Evolutionary conservation across 2,888 invertebrate species (phyloP), one percentile per base, ranked within the genome.

Genomic region (Chalcosyrphus nemorum): DNA sequence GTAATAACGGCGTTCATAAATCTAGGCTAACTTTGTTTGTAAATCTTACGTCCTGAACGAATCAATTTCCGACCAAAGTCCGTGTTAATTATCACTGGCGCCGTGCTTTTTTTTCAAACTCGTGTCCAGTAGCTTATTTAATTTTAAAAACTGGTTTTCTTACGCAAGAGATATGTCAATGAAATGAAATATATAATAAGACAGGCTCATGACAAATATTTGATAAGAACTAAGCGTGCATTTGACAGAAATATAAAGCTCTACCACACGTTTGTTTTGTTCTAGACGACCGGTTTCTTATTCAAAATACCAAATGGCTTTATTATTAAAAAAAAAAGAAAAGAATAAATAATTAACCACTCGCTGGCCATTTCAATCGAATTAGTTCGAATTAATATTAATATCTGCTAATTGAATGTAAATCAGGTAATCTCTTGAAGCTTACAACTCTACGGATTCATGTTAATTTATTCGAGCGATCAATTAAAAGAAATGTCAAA

Each of bases 361-460:
- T 35, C 24, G 19, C 17, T 47, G 15, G 32, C 38, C 50, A 57
- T 50, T 50, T 29, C 59, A 27, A 17, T 50, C 17, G 50, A 59
- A 47, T 57, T 45, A 56, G 45, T 24, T 13, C 1, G 21, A 59
- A 41, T 59, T 41, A 45, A 57, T 54, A 74, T 74, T 54, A 27
- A 47, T 38, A 50, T 38, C 17, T 17, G 45, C 19, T 56, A 81
- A 81, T 68, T 63, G 41, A 63, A 75, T 81, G 68, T 68, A 74
- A 81, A 81, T 81, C 32, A 78, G 65, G 47, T 65, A 63, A 63
- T 52, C 61, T 11, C 24, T 61, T 66, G 5, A 29, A 4, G 45
- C 13, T 35, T 7, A 45, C 13, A 35, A 17, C n/a, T 13, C n/a
- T 15, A 38, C 24, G 35, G 63, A 47, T 54, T 38, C 29, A 21